phyloP scores from a whole-genome alignment of 1,140 invertebrate species.

The Aphis craccivora region DNA sequence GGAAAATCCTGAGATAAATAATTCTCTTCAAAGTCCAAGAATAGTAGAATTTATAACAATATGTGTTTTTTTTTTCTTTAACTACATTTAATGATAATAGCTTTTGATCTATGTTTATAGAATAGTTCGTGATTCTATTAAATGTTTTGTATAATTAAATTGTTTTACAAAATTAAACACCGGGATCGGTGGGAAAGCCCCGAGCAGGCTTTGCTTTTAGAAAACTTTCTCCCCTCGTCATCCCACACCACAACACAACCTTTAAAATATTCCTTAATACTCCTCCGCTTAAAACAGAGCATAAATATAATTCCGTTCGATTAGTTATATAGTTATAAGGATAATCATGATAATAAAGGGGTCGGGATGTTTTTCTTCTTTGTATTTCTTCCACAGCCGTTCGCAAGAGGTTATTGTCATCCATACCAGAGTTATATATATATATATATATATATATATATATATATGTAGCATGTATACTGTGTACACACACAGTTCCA shows the following conservation, averaged over 20 bases:
- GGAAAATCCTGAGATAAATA: no score
- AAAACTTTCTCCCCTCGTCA: not conserved
- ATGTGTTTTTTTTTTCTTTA: no score
- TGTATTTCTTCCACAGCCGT: not conserved
- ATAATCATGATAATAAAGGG: not conserved
- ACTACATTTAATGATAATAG: no score
- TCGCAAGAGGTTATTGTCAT: not conserved
- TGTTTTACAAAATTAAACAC: not conserved
- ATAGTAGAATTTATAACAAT: no score
- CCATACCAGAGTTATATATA: not conserved
- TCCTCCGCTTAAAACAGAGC: not conserved
- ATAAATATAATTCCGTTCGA: not conserved
- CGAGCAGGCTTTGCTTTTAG: not conserved
- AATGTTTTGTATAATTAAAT: not conserved
- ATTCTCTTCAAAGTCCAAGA: no score
- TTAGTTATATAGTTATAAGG: not conserved
- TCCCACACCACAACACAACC: not conserved
- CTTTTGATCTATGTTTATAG: no score
- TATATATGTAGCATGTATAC: not conserved
- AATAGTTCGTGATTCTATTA: not conserved
- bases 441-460: not conserved
- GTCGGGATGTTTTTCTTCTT: not conserved
- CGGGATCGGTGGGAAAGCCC: not conserved
- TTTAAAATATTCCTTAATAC: slow-evolving; percentile 1
- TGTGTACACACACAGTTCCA: not conserved